Conservation (phyloP, 2,113 vertebrate species). For the Aegypius monachus region DNA sequence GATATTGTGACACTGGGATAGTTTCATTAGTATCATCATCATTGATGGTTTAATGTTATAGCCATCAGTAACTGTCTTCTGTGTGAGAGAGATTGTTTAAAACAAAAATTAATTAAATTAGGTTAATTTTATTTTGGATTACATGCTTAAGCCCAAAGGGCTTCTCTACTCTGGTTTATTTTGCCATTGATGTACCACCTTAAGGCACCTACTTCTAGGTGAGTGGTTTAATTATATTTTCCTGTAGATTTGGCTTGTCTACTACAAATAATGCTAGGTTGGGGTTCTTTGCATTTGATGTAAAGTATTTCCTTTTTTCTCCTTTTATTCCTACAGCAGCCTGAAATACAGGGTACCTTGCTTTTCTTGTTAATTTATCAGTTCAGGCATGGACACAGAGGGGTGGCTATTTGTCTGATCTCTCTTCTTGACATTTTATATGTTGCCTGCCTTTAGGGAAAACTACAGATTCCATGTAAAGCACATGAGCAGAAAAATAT, state of each 20-base stretch:
- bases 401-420: background rate
- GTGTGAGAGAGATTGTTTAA: background rate
- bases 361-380: background rate
- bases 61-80: background rate
- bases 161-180: background rate
- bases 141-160: background rate
- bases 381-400: background rate
- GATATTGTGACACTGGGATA: background rate
- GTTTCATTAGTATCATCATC: background rate
- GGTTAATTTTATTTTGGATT: background rate
- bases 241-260: background rate
- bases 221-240: background rate
- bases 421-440: background rate
- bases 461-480: background rate
- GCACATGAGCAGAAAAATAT: background rate
- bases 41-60: background rate
- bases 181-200: background rate
- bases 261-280: background rate
- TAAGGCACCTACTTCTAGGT: background rate
- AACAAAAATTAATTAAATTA: background rate
- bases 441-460: background rate
- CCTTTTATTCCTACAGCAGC: background rate
- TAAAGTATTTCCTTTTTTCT: background rate
- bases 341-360: background rate
- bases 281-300: fast-evolving